Conservation (phyloP, 2,888 invertebrate species). For the Phragmatobia fuliginosa region DNA sequence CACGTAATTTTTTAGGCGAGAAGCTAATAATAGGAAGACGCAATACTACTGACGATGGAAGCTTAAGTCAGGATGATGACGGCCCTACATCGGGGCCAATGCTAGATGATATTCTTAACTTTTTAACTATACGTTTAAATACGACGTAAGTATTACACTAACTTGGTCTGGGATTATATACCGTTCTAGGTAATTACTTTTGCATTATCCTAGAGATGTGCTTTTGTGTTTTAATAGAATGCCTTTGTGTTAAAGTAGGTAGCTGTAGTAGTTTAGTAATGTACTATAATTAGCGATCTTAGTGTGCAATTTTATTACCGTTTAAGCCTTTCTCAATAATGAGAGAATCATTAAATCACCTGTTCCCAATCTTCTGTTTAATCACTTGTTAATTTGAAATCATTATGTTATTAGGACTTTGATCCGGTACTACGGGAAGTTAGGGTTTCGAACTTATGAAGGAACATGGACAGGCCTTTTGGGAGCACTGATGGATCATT, state of each 20-base stretch:
- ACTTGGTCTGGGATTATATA: neutral
- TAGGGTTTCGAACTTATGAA: slow-evolving; percentile 81
- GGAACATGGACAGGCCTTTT: slow-evolving; percentile 88
- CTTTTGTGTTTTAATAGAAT: neutral
- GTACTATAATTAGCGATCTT: neutral
- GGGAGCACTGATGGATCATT: slow-evolving; percentile 84
- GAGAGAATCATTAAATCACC: neutral
- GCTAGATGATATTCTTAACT: slow-evolving; percentile 81
- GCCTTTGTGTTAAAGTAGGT: neutral
- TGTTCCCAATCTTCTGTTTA: neutral
- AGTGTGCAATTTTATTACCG: neutral
- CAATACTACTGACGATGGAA: slow-evolving; percentile 73
- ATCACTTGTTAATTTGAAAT: neutral
- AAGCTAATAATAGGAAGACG: slow-evolving; percentile 80
- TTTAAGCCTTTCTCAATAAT: neutral
- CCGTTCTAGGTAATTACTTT: neutral
- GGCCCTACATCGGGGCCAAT: slow-evolving; percentile 79
- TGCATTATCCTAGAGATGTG: neutral
- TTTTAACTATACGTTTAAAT: slow-evolving; percentile 72
- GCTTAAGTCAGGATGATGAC: slow-evolving; percentile 73
- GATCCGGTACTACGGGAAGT: slow-evolving; percentile 71
- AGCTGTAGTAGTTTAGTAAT: neutral
- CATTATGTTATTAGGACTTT: slow-evolving; percentile 52
- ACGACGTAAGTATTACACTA: slow-evolving; percentile 74
- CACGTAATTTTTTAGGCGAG: slow-evolving; percentile 75